These are phyloP conservation scores for Luperina nickerlii DNA, from an alignment of 2,888 invertebrate genomes.

Conservation along the genomic window DNA sequence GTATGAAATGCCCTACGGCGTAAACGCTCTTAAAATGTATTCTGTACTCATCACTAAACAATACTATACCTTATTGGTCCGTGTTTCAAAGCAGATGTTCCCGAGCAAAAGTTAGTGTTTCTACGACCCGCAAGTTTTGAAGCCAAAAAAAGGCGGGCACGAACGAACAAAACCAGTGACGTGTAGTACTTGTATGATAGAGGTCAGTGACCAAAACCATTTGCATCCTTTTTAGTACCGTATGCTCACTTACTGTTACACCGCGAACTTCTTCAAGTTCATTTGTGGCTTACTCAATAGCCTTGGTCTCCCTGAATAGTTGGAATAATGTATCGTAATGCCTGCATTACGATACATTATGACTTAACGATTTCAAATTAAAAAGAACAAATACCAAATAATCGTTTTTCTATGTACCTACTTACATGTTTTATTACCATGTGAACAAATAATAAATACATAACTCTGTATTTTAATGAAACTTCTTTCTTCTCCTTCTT, in stretches of 20 bases:
- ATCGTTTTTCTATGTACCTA: not conserved
- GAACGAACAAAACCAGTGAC: no score
- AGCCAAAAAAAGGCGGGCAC: not conserved
- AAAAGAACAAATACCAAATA: not conserved
- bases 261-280: not conserved
- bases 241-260: not conserved
- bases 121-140: not conserved
- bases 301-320: no score
- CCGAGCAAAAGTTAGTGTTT: not conserved
- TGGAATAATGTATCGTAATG: no score
- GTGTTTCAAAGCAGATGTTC: not conserved
- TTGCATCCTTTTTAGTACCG: not conserved
- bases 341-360: not conserved
- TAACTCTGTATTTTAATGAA: not conserved
- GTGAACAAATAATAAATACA: not conserved
- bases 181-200: no score
- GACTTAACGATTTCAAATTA: not conserved
- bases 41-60: not conserved
- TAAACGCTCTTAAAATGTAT: not conserved
- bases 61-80: not conserved
- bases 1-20: no score
- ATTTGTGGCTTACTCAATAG: not conserved
- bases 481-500: not conserved
- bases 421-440: not conserved
- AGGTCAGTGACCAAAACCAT: not conserved